Conservation (phyloP, 2,888 invertebrate genomes). For the Tiliacea aurago region DNA sequence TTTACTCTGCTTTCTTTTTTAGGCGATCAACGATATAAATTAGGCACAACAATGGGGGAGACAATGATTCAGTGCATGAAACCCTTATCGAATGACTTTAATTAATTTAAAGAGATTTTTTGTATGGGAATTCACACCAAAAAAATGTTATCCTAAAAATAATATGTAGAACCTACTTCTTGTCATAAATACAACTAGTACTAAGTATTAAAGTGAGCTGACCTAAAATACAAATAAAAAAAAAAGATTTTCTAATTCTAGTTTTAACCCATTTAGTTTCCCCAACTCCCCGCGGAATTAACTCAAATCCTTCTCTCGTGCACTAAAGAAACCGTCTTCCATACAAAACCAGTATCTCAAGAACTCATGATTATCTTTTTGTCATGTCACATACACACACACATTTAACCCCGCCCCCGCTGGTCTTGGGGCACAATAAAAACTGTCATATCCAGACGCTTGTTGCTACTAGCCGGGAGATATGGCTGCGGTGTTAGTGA, state of each 20-base stretch:
- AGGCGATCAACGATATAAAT: too few species aligned
- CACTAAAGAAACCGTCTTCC: slow-evolving; percentile 23
- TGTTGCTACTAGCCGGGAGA: slow-evolving; percentile 62
- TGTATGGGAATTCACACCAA: too few species aligned
- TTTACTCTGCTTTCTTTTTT: too few species aligned
- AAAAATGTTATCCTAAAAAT: neutral
- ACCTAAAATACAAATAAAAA: too few species aligned
- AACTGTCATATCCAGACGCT: slow-evolving; percentile 71
- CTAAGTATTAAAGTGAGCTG: too few species aligned
- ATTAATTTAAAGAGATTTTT: too few species aligned
- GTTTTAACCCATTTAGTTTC: neutral
- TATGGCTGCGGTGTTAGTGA: slow-evolving; percentile 25
- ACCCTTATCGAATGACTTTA: too few species aligned
- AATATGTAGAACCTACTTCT: neutral
- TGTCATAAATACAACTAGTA: neutral
- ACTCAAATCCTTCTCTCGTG: slow-evolving; percentile 12
- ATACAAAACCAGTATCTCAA: slow-evolving; percentile 62
- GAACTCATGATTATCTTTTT: slow-evolving; percentile 67
- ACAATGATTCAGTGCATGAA: too few species aligned
- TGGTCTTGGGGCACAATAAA: slow-evolving; percentile 67
- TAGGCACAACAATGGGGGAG: too few species aligned
- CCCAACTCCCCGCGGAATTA: neutral
- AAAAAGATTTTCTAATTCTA: neutral
- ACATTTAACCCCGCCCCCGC: slow-evolving; percentile 50
- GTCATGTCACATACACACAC: slow-evolving; percentile 64